phyloP scores from a whole-genome alignment of 2,888 invertebrate genomes.

The Conops quadrifasciatus region DNA sequence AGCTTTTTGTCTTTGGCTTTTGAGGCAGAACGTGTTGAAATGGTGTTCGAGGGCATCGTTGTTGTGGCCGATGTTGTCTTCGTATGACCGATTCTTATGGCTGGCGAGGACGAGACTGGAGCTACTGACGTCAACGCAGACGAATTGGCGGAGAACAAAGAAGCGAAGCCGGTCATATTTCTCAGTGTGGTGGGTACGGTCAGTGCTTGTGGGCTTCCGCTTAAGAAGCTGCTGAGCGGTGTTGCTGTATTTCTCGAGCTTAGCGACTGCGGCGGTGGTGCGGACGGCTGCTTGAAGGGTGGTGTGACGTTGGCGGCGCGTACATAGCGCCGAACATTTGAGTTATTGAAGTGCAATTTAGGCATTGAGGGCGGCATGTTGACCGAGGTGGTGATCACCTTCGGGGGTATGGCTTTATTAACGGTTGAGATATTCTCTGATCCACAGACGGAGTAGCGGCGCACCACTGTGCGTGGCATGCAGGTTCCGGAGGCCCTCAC shows the following conservation, averaged over 20 bases:
- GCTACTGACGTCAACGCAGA: neutral
- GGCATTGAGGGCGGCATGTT: neutral
- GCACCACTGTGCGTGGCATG: conserved; percentile 20
- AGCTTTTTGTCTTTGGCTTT: neutral
- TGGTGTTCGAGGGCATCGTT: neutral
- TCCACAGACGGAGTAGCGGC: conserved; percentile 40
- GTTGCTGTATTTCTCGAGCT: neutral
- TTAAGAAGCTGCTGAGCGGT: neutral
- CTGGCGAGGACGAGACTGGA: neutral
- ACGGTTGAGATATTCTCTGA: neutral
- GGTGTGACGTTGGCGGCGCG: conserved; percentile 5
- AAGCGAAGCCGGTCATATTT: neutral
- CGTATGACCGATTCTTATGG: neutral
- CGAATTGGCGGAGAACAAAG: neutral
- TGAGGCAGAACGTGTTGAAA: neutral
- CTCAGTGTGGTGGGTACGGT: neutral
- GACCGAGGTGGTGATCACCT: conserved; percentile 23
- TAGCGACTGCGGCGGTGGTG: neutral
- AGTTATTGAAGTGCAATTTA: neutral
- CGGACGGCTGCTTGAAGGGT: conserved; percentile 9
- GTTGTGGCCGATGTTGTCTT: neutral
- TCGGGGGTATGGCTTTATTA: neutral
- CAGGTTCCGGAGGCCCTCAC: neutral
- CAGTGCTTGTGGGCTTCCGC: neutral
- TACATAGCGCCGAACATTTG: neutral